Evolutionary conservation across 2,113 vertebrate species (phyloP), one percentile per base, ranked within the genome.

Genomic region (Epinephelus fuscoguttatus): DNA sequence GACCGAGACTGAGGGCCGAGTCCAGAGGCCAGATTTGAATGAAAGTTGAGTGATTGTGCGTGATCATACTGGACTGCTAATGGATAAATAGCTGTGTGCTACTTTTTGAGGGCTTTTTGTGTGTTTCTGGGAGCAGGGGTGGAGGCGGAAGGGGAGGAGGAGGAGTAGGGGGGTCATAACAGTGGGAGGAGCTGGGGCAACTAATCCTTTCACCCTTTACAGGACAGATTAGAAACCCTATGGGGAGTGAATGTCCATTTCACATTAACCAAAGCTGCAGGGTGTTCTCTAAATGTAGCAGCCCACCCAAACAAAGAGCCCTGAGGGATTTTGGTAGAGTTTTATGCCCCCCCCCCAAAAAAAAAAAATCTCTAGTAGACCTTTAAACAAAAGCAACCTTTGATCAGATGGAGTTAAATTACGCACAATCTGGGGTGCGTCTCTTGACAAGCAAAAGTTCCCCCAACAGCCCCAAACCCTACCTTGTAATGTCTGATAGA

Each of bases 401-500:
- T 49, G 47, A 49, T 49, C 42, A 12, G 10, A 45, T 45, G 42
- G 8, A 12, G 9, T 11, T 45, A 45, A 45, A 45, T 45, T 12
- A 37, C 33, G 33, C 33, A 47, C 3, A 21, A 57, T 19, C 69
- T 40, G 15, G 9, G 25, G 1, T n/a, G 18, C 33, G 0, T 69
- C 21, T 49, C 33, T 12, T 4, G 2, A 10, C 0, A 10, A 23
- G 8, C 56, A 8, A 69, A 72, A 60, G 60, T 67, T 70, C 3
- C 40, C 11, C 9, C 27, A 8, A 27, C 50, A 70, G 4, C 57
- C 4, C 21, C 5, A 13, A 25, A 62, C 88, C 0, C 33, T 94
- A 99, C 98, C 98, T 96, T 98, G 97, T 76, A 99, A 94, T 62
- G 97, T 97, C 95, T 98, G 98, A 90, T 99, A 99, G 95, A 99